Evolutionary conservation across 2,113 vertebrate genomes (phyloP).

Genomic region (zebrafish (Danio rerio)): GRCz12tu NC_133189.1:40168501-40169000

Average conservation of each 20-base stretch:
- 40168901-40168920: too few species aligned
- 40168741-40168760: neutral
- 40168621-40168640: neutral
- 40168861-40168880: too few species aligned
- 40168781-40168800: neutral
- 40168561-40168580: neutral
- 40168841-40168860: too few species aligned
- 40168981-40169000: too few species aligned
- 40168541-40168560: constrained; percentile 12
- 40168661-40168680: neutral
- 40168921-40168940: too few species aligned
- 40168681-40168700: neutral
- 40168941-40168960: too few species aligned
- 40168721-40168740: neutral
- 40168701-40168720: too few species aligned
- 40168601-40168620: constrained; percentile 19
- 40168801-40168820: too few species aligned
- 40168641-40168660: neutral
- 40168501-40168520: constrained; percentile 20
- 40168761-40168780: neutral
- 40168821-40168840: too few species aligned
- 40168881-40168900: too few species aligned
- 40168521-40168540: constrained; percentile 23
- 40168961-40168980: too few species aligned
- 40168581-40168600: neutral